Base-by-base conservation (phyloP, 1,140 invertebrate genomes). In the Drosophila sechellia region DNA sequence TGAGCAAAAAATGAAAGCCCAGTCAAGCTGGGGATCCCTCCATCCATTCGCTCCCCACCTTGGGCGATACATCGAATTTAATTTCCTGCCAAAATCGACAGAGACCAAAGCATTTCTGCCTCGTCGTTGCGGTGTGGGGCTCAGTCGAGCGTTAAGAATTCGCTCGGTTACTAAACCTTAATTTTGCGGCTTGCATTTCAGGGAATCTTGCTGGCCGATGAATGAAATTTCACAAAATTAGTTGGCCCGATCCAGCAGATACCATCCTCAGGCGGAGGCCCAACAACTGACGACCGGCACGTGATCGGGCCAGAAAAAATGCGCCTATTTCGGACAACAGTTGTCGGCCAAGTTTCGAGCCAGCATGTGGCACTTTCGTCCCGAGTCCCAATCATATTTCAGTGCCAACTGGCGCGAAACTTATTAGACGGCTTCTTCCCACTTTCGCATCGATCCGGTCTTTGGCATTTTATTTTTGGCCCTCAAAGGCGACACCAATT, bases 81-180 rank as follows among this genome's bases (percentile, higher is more conserved):
- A 89, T 89, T 89, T 89, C 84, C 84, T 89, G 84, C 87, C 85
- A 78, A 89, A 90, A 90, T 90, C 85, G 80, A 90, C 65, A 69
- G 54, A 42, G 61, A 52, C 61, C 56, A 40, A 40, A 35, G 20
- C 59, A 63, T 63, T 63, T 63, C 54, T 59, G 59, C 59, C 13
- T 3, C 27, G 53, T 39, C 37, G 53, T 68, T 83, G 83, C 60
- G 78, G 81, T 78, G 79, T 68, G 65, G 46, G 59, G 64, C 69
- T 27, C 66, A 89, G 66, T 80, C 72, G 61, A 89, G 77, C 85
- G 85, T 89, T 74, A 80, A 90, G 69, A 76, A 83, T 83, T 68
- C 70, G 50, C 49, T 69, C 68, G 73, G 63, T 70, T 70, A 40
- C 66, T 49, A 70, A 75, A 80, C 89, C 72, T 89, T 89, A 89